Evolutionary conservation across 2,888 invertebrate genomes (phyloP), one percentile per base, ranked within the genome.

Genomic region (Drosophila barbarae): DNA sequence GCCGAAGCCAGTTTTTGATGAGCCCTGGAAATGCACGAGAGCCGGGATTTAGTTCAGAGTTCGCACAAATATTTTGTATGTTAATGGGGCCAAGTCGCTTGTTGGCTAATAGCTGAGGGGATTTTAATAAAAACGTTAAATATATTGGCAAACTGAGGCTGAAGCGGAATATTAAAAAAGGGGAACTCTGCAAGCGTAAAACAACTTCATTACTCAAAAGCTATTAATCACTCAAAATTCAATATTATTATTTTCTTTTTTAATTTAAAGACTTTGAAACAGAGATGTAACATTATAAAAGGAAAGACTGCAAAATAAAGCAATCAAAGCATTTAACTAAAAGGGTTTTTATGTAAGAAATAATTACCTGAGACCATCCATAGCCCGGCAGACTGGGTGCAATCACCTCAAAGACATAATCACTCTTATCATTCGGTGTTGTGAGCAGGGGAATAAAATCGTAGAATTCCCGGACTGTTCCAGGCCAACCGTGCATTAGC

Each of bases 401-500:
- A 34, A 94, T 90, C 65, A 94, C 88, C 87, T 95, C 94, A 77
- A 94, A 94, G 0, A 92, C 93, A 75, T 93, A 93, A 41, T 92
- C 90, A 26, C 90, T 87, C 47, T 90, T 91, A 0, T 89, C 81
- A 6, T 88, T 89, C 0, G 91, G 91, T 0, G 90, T 90, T 0
- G 91, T 93, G 35, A 95, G 86, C 59, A 92, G 79, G 0, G 95
- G 95, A 55, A 95, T 93, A 18, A 95, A 87, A 56, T 94, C 93
- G 84, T 94, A 94, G 87, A 95, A 96, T 88, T 96, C 96, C 5
- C 93, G 91, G 2, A 96, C 88, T 0, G 95, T 94, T 3, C 96
- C 95, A 0, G 96, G 97, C 96, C 96, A 96, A 21, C 96, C 96
- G 75, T 96, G 96, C 15, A 95, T 86, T 46, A 97, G 59, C 5